Evolutionary conservation across 2,888 invertebrate genomes (phyloP).

Genomic region (Drosophila cognata): DNA sequence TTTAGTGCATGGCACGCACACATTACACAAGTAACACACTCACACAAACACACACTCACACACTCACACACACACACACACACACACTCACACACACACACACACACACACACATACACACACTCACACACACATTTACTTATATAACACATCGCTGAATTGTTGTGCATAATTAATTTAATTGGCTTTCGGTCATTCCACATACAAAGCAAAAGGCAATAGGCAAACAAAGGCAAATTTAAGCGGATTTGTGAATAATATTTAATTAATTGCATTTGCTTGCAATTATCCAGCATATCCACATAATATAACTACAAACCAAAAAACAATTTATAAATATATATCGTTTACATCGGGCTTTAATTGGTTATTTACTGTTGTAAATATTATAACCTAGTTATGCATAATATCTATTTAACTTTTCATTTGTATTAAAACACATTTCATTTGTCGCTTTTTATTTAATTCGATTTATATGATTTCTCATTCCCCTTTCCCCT

Average conservation of each 20-base stretch:
- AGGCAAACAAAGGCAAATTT: conserved; percentile 15
- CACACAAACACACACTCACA: conserved; percentile 17
- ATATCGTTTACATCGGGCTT: conserved; percentile 16
- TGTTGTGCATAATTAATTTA: conserved; percentile 66
- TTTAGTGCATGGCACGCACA: conserved; percentile 50
- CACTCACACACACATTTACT: conserved; percentile 16
- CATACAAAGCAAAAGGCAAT: conserved; percentile 26
- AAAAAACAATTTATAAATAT: conserved; percentile 2
- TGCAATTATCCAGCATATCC: conserved; percentile 33
- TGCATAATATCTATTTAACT: conserved; percentile 30
- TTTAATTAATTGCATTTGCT: conserved; percentile 64
- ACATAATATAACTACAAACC: neutral
- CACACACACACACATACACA: conserved; percentile 14
- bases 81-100: conserved; percentile 16
- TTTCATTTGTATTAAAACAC: conserved; percentile 16
- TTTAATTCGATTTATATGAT: conserved; percentile 53
- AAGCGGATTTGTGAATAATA: conserved; percentile 53
- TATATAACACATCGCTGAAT: conserved; percentile 37
- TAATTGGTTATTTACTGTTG: conserved; percentile 36
- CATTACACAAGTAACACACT: conserved; percentile 22
- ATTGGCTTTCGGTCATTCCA: conserved; percentile 67
- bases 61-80: conserved; percentile 15
- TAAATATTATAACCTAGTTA: conserved; percentile 36
- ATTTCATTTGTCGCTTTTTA: conserved; percentile 29
- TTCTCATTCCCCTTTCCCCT: conserved; percentile 16